phyloP scores from a whole-genome alignment of 2,113 vertebrate species.

The Nothobranchius furzeri region DNA sequence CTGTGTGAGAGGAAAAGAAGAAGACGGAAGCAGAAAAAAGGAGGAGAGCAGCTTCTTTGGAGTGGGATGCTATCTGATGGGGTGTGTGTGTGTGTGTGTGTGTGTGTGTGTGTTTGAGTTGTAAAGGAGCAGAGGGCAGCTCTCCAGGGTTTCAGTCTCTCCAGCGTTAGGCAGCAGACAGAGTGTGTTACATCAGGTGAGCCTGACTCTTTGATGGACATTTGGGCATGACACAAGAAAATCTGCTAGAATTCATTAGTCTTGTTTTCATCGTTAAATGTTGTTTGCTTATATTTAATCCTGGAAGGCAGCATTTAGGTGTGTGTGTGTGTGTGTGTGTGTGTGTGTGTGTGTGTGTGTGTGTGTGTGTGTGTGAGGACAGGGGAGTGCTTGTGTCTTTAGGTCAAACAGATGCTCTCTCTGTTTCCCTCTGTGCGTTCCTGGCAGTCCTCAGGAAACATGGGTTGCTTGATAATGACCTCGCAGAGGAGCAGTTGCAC shows the following conservation, averaged over 20 bases:
- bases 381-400: constrained; percentile 24
- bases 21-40: constrained; percentile 19
- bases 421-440: constrained; percentile 28
- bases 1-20: constrained; percentile 43
- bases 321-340: neutral
- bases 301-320: neutral
- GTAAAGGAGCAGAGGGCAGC: constrained; percentile 64
- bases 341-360: neutral
- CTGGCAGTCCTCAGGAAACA: constrained; percentile 28
- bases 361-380: neutral
- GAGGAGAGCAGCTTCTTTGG: constrained; percentile 48
- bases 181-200: constrained; percentile 63
- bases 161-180: constrained; percentile 36
- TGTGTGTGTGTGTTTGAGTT: constrained; percentile 47
- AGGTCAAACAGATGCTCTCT: constrained; percentile 50
- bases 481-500: constrained; percentile 26
- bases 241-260: neutral
- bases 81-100: constrained; percentile 24
- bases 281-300: neutral
- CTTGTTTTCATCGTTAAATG: constrained; percentile 6
- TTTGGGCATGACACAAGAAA: neutral
- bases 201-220: constrained; percentile 26
- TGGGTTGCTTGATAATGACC: constrained; percentile 46
- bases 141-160: constrained; percentile 42
- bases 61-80: constrained; percentile 58